phyloP scores from a whole-genome alignment of 2,113 vertebrate genomes.

The Nicator chloris region DNA sequence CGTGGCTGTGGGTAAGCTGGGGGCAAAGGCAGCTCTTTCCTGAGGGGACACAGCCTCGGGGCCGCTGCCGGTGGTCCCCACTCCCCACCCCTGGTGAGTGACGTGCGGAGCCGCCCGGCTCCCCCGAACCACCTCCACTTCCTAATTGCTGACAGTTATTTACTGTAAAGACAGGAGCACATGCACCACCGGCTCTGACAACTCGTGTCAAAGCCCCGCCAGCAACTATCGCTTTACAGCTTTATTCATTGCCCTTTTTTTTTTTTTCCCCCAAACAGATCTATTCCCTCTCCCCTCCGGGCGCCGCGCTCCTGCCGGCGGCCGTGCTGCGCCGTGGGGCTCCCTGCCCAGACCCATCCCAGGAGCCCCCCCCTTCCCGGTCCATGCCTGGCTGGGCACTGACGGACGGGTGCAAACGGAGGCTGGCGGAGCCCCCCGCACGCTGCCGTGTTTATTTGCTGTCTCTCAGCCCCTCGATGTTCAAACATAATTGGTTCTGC shows the following conservation, averaged over 20 bases:
- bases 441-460: background rate
- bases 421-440: background rate
- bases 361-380: fast-evolving
- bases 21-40: background rate
- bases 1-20: fast-evolving
- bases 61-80: background rate
- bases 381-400: background rate
- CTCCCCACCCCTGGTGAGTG: background rate
- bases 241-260: background rate
- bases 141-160: conserved; percentile 54
- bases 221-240: background rate
- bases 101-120: background rate
- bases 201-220: conserved; percentile 37
- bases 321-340: background rate
- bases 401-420: background rate
- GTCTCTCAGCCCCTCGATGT: conserved; percentile 31
- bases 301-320: background rate
- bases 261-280: background rate
- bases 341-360: background rate
- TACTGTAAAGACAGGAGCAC: conserved; percentile 23
- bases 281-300: background rate
- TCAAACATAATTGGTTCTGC: conserved; percentile 57
- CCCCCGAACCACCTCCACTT: background rate
- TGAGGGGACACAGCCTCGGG: background rate
- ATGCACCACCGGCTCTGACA: conserved; percentile 27